phyloP scores from a whole-genome alignment of 2,888 invertebrate genomes.

The Cetonia aurata region DNA sequence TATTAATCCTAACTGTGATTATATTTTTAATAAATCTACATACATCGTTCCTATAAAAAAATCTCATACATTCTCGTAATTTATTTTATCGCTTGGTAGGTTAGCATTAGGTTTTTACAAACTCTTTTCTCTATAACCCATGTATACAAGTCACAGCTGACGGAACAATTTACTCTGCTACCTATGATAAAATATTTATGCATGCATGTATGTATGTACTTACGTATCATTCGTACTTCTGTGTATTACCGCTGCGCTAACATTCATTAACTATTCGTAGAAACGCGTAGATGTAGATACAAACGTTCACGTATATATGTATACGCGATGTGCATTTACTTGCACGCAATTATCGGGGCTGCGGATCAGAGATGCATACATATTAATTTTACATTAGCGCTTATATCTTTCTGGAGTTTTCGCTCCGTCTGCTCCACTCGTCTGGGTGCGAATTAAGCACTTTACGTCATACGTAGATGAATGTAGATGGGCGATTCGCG shows the following conservation, averaged over 20 bases:
- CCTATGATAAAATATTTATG: conserved; percentile 5
- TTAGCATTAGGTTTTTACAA: too few relatives aligned
- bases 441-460: conserved; percentile 36
- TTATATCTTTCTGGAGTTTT: conserved; percentile 18
- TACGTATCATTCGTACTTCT: conserved; percentile 10
- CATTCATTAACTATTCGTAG: conserved; percentile 35
- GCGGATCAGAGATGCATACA: conserved; percentile 27
- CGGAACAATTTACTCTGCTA: conserved; percentile 14
- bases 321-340: conserved; percentile 2
- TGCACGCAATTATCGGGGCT: conserved; percentile 29
- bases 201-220: too few relatives aligned
- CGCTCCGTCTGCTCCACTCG: conserved; percentile 7
- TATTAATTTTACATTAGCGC: conserved; percentile 37
- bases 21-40: too few relatives aligned
- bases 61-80: too few relatives aligned
- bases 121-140: too few relatives aligned
- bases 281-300: conserved; percentile 6
- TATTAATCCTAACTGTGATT: too few relatives aligned
- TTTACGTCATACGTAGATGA: conserved; percentile 9
- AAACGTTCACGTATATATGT: neutral
- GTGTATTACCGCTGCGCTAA: conserved; percentile 13
- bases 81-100: too few relatives aligned
- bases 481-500: neutral
- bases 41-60: too few relatives aligned
- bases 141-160: neutral